phyloP scores from a whole-genome alignment of 2,797 vertebrate genomes.

The Myotis vivesi region DNA sequence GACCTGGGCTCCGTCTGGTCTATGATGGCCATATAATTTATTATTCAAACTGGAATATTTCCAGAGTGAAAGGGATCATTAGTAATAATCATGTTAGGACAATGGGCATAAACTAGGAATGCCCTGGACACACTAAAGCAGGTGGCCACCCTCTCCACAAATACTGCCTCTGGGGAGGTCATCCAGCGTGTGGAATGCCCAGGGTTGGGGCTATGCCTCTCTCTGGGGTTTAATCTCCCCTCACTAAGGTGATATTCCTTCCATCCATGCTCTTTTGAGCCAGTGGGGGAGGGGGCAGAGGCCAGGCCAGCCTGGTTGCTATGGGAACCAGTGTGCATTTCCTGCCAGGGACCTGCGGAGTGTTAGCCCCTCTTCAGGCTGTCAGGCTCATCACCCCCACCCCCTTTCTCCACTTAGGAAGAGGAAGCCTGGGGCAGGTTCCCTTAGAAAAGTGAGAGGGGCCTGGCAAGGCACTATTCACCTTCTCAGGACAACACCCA shows the following conservation, averaged over 20 bases:
- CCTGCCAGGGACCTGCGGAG: constrained; percentile 76
- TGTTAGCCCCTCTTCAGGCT: constrained; percentile 73
- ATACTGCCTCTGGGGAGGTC: background rate
- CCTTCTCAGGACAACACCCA: background rate
- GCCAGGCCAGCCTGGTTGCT: constrained; percentile 73
- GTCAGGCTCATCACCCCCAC: constrained; percentile 77
- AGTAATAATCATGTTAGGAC: background rate
- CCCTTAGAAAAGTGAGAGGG: constrained; percentile 31
- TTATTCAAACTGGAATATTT: background rate
- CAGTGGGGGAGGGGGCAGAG: constrained; percentile 73
- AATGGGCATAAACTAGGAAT: background rate
- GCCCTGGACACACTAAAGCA: background rate
- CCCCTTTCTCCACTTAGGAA: constrained; percentile 59
- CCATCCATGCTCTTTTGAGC: constrained; percentile 55
- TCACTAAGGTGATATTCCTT: constrained; percentile 64
- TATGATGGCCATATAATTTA: background rate
- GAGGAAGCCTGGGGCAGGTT: constrained; percentile 69
- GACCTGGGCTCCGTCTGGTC: background rate
- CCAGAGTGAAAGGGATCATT: background rate
- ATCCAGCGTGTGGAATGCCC: background rate
- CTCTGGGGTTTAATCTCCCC: constrained; percentile 34
- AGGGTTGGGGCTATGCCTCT: background rate
- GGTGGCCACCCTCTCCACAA: background rate
- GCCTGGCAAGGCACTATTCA: background rate
- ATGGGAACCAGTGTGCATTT: constrained; percentile 75